A percentile compares a stretch with the other conserved stretches of the same genome.
Evolutionary conservation across 2,888 invertebrate species (phyloP).

Genomic region (Cephus pygmeus): DNA sequence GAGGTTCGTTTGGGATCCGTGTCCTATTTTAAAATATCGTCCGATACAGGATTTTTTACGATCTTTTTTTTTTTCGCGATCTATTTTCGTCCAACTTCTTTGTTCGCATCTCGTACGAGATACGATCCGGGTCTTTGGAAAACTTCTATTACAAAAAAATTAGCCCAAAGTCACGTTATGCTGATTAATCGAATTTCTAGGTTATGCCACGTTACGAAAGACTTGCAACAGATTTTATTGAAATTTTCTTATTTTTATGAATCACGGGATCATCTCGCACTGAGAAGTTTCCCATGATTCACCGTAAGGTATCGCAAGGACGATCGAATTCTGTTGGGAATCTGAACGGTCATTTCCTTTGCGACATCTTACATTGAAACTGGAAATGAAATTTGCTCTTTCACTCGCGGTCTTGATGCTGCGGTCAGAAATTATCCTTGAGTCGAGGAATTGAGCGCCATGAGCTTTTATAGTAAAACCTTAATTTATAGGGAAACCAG

Average conservation of each 20-base stretch:
- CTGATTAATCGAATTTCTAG: neutral
- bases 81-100: neutral
- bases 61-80: neutral
- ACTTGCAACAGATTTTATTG: neutral
- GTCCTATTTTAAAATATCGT: neutral
- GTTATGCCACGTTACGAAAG: neutral
- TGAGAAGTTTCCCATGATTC: neutral
- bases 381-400: no score
- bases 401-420: neutral
- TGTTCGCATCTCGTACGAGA: neutral
- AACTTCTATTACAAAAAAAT: neutral
- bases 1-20: neutral
- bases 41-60: neutral
- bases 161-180: neutral
- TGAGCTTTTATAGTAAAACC: neutral
- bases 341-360: neutral
- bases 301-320: neutral
- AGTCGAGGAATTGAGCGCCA: neutral
- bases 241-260: neutral
- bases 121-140: neutral
- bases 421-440: neutral
- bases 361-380: neutral
- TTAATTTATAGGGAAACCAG: neutral
- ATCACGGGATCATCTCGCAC: neutral
- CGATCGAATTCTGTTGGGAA: neutral